phyloP scores from a whole-genome alignment of 1,140 invertebrate genomes.

The Drosophila ironensis region DNA sequence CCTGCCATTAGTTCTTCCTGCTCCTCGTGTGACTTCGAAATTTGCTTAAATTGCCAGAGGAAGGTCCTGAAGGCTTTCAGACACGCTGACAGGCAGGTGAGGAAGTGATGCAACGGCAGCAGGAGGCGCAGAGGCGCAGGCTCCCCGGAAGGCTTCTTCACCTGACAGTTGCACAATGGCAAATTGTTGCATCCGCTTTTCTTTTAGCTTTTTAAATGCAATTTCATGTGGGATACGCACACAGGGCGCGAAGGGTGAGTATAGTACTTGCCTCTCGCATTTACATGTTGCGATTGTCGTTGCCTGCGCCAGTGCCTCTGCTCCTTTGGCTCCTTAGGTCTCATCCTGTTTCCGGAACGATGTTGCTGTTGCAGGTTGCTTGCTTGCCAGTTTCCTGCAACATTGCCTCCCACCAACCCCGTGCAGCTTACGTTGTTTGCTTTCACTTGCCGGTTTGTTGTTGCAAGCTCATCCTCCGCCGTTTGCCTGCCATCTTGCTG shows the following conservation, averaged over 20 bases:
- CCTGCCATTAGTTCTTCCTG: neutral
- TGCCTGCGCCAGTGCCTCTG: neutral
- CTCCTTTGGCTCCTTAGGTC: slow-evolving; percentile 15
- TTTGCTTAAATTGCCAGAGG: slow-evolving; percentile 60
- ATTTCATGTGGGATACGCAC: slow-evolving; percentile 39
- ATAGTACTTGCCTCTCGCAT: slow-evolving; percentile 11
- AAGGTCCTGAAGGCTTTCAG: slow-evolving; percentile 34
- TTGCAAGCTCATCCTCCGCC: slow-evolving; percentile 12
- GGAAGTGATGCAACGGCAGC: neutral
- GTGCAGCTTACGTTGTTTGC: slow-evolving; percentile 66
- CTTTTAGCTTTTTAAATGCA: slow-evolving; percentile 69
- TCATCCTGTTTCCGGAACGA: slow-evolving; percentile 35
- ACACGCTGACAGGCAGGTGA: neutral
- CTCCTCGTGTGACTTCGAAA: slow-evolving; percentile 51
- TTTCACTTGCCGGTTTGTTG: slow-evolving; percentile 53
- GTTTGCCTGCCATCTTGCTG: neutral
- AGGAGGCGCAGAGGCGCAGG: too few relatives aligned
- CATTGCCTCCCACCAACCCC: neutral
- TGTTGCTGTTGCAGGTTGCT: slow-evolving; percentile 27
- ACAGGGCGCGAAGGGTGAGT: neutral
- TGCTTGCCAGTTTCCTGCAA: slow-evolving; percentile 34
- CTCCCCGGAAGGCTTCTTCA: slow-evolving; percentile 2
- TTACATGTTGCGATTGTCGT: slow-evolving; percentile 46
- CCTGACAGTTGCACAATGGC: slow-evolving; percentile 47
- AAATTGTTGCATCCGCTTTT: slow-evolving; percentile 73